Evolutionary conservation across 2,888 invertebrate genomes (phyloP).

Genomic region (Ernsta delagoae): DNA sequence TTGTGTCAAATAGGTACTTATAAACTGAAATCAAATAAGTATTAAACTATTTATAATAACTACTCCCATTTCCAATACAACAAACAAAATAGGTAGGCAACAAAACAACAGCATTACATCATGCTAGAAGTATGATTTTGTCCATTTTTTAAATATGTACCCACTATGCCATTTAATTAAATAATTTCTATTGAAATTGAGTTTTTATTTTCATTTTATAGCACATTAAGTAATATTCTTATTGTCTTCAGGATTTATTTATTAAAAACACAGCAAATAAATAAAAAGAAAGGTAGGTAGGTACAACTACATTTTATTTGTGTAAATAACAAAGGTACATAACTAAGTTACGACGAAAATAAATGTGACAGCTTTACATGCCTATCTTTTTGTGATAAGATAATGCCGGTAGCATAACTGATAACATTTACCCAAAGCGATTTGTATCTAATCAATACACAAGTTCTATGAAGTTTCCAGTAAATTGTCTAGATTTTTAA

Average conservation of each 20-base stretch:
- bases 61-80: too few relatives aligned
- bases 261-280: too few relatives aligned
- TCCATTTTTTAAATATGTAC: too few relatives aligned
- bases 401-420: conserved; percentile 49
- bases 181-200: too few relatives aligned
- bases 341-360: conserved; percentile 2
- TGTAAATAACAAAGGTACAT: not conserved
- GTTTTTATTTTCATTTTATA: too few relatives aligned
- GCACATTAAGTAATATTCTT: not conserved
- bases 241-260: not conserved
- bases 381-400: conserved; percentile 60
- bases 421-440: conserved; percentile 49
- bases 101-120: too few relatives aligned
- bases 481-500: not conserved
- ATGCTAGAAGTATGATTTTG: too few relatives aligned
- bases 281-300: too few relatives aligned
- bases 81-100: not conserved
- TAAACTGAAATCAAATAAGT: too few relatives aligned
- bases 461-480: conserved; percentile 6
- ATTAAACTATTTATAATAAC: too few relatives aligned
- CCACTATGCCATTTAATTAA: too few relatives aligned
- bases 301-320: not conserved
- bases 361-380: conserved; percentile 31
- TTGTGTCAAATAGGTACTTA: too few relatives aligned
- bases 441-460: conserved; percentile 23